Evolutionary conservation across 2,888 invertebrate species (phyloP).

Genomic region (Cantharis lateralis): DNA sequence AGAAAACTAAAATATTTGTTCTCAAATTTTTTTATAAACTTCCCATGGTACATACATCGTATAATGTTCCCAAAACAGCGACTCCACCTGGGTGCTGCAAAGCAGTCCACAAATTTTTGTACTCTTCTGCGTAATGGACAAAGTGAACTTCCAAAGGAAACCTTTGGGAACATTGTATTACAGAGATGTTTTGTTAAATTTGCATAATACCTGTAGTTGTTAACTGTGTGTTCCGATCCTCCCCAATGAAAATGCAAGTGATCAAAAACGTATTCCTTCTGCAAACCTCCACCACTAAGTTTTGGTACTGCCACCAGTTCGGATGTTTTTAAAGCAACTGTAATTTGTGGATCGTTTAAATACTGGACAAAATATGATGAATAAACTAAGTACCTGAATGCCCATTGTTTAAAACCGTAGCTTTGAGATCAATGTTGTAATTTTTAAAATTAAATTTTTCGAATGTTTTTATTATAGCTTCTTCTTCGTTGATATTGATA

Average conservation of each 20-base stretch:
- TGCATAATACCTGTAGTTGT: conserved; percentile 57
- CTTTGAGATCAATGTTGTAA: conserved; percentile 60
- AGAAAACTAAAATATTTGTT: conserved; percentile 46
- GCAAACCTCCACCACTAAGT: conserved; percentile 64
- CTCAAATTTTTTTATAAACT: neutral
- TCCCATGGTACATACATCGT: conserved; percentile 56
- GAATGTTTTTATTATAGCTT: conserved; percentile 58
- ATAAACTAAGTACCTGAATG: conserved; percentile 64
- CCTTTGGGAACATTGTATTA: conserved; percentile 47
- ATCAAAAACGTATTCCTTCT: conserved; percentile 64
- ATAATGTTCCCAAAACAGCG: conserved; percentile 67
- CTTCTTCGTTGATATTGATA: conserved; percentile 68
- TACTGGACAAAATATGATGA: neutral
- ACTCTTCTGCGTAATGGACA: conserved; percentile 65
- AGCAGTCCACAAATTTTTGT: conserved; percentile 59
- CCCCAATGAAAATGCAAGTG: conserved; percentile 86
- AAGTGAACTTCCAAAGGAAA: conserved; percentile 69
- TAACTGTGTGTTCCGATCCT: conserved; percentile 78
- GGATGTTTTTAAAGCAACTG: conserved; percentile 49
- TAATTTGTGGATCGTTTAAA: conserved; percentile 26
- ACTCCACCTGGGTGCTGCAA: conserved; percentile 61
- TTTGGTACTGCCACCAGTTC: conserved; percentile 37
- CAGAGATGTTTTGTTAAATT: neutral
- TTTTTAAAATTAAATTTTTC: conserved; percentile 61
- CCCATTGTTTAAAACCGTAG: conserved; percentile 67